phyloP scores from a whole-genome alignment of 2,113 vertebrate species.

The Coptodon bakossiorum region DNA sequence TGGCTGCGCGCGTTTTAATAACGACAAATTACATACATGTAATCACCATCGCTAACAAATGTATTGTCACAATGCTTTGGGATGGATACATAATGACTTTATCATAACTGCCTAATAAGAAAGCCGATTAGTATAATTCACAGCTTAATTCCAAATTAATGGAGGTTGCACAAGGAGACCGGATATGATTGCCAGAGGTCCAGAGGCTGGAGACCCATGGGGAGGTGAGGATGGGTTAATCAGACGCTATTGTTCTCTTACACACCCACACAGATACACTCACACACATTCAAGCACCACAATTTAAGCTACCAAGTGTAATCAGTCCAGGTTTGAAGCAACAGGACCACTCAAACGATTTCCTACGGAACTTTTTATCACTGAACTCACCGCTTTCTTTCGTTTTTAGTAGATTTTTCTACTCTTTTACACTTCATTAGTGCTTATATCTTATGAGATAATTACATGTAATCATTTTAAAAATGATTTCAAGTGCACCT shows the following conservation, averaged over 20 bases:
- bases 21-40: background rate
- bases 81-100: background rate
- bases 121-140: conserved; percentile 31
- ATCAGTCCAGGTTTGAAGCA: conserved; percentile 12
- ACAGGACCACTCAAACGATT: background rate
- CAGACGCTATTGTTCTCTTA: conserved; percentile 44
- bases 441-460: background rate
- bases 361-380: background rate
- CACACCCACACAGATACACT: background rate
- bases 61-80: background rate
- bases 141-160: conserved; percentile 31
- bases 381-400: background rate
- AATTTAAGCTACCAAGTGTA: background rate
- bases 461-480: background rate
- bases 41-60: background rate
- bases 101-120: background rate
- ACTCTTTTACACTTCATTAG: background rate
- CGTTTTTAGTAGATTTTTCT: background rate
- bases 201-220: background rate
- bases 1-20: rapidly evolving
- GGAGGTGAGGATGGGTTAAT: conserved; percentile 25
- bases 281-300: background rate
- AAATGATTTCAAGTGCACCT: background rate
- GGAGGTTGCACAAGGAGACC: background rate
- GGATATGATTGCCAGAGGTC: conserved; percentile 11